Evolutionary conservation across 2,113 vertebrate genomes (phyloP), one percentile per base, ranked within the genome.

Genomic region (Cyrtonyx montezumae): DNA sequence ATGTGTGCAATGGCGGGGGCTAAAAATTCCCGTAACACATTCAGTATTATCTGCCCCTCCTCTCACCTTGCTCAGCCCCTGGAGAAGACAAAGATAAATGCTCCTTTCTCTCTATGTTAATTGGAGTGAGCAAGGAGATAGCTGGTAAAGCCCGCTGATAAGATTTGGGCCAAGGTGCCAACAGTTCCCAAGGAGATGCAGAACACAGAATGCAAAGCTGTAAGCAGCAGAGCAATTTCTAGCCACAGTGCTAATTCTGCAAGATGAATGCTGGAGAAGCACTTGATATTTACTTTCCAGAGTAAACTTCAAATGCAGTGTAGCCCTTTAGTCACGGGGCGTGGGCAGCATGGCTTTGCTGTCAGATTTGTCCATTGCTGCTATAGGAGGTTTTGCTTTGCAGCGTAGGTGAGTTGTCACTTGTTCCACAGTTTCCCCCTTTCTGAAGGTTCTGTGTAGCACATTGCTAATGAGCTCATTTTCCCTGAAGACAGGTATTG

Each of bases 151-250:
- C 68, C 23, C 56, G 26, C 79, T 90, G 94, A 94, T 96, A 95
- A 95, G 93, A 68, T 81, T 94, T 89, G 83, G 73, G 45, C 16
- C 67, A 43, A 80, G 61, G 93, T 96, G 87, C 53, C 68, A 95
- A 68, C 93, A 88, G 56, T 91, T 94, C 91, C 69, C 87, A 93
- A 85, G 84, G 83, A 80, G 87, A 78, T 28, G 90, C 19, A 48
- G 87, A 94, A 78, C 91, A 88, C 87, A 94, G 93, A 95, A 94
- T 91, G 79, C 81, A 93, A 94, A 91, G 79, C 65, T 80, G 88
- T 96, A 94, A 90, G 79, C 82, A 92, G 93, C 87, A 93, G 36
- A 80, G 82, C 73, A 77, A 90, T 90, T 95, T 96, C 91, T 85
- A 94, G 43, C 76, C 65, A 79, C 68, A 49, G 43, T 87, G 91